phyloP scores from a whole-genome alignment of 2,888 invertebrate genomes.

The Drosophila fulvimacula region DNA sequence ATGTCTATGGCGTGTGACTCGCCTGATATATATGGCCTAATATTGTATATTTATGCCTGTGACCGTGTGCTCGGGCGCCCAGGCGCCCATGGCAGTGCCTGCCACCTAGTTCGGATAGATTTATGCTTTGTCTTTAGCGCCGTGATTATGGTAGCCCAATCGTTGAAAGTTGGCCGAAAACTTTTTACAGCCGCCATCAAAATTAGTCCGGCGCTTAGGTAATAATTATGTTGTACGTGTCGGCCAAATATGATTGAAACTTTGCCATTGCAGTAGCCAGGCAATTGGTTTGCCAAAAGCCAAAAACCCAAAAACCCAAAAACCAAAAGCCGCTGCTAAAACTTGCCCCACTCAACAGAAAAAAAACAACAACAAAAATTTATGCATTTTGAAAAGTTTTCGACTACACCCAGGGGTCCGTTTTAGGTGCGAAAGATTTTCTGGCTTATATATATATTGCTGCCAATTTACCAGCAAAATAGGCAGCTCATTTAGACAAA shows the following conservation, averaged over 20 bases:
- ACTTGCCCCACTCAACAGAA: conserved; percentile 20
- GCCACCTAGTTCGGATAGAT: conserved; percentile 36
- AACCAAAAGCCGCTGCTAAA: conserved; percentile 42
- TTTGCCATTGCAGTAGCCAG: conserved; percentile 43
- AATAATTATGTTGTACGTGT: conserved; percentile 59
- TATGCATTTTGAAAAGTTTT: conserved; percentile 75
- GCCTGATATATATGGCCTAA: conserved; percentile 61
- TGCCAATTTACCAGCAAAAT: conserved; percentile 54
- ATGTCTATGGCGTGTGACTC: conserved; percentile 8
- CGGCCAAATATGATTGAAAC: conserved; percentile 70
- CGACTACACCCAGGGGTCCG: conserved; percentile 71
- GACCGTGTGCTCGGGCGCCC: conserved; percentile 15
- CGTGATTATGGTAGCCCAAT: conserved; percentile 56
- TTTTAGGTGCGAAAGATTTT: conserved; percentile 53
- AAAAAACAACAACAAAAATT: conserved; percentile 39
- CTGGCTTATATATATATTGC: conserved; percentile 45
- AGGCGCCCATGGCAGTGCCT: conserved; percentile 8
- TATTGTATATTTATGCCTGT: conserved; percentile 67
- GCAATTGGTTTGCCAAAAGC: conserved; percentile 44
- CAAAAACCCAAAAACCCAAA: conserved; percentile 15
- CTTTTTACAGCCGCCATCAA: conserved; percentile 45
- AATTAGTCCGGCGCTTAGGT: conserved; percentile 64
- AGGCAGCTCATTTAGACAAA: conserved; percentile 21
- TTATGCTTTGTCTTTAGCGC: conserved; percentile 59
- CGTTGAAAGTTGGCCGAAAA: conserved; percentile 54